Conservation (phyloP, 2,888 invertebrate species). For the Hirudinaria manillensis region DNA sequence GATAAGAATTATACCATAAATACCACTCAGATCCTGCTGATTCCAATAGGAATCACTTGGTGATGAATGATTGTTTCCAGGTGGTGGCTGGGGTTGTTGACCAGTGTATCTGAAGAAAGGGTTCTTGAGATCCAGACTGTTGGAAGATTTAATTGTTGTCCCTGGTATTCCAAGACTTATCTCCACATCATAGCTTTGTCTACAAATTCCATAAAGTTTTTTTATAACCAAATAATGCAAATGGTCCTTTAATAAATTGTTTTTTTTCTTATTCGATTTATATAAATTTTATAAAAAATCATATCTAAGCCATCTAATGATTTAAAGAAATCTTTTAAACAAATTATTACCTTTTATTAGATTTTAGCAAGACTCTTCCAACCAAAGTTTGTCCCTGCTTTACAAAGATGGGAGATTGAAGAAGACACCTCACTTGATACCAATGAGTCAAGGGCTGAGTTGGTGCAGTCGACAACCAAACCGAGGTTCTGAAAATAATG, state of each 20-base stretch:
- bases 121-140: slow-evolving; percentile 92
- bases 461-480: slow-evolving; percentile 95
- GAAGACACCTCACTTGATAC: slow-evolving; percentile 93
- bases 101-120: slow-evolving; percentile 64
- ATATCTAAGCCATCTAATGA: not conserved
- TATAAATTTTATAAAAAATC: not conserved
- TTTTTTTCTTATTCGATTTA: not conserved
- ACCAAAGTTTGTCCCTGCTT: slow-evolving; percentile 85
- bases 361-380: slow-evolving; percentile 78
- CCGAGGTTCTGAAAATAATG: slow-evolving; percentile 63
- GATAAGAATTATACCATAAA: not conserved
- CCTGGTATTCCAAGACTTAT: slow-evolving; percentile 87
- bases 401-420: slow-evolving; percentile 86
- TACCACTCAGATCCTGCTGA: slow-evolving; percentile 33
- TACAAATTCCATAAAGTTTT: slow-evolving; percentile 46
- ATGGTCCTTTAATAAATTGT: not conserved
- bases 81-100: slow-evolving; percentile 73
- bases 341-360: slow-evolving; percentile 72
- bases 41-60: slow-evolving; percentile 70
- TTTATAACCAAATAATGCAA: slow-evolving; percentile 18
- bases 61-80: slow-evolving; percentile 80
- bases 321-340: not conserved
- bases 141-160: slow-evolving; percentile 72
- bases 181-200: slow-evolving; percentile 96
- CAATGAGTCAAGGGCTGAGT: slow-evolving; percentile 97